A percentile compares a stretch with the other conserved stretches of the same genome.
phyloP scores from a whole-genome alignment of 1,140 invertebrate species.

The Caerostris extrusa region DNA sequence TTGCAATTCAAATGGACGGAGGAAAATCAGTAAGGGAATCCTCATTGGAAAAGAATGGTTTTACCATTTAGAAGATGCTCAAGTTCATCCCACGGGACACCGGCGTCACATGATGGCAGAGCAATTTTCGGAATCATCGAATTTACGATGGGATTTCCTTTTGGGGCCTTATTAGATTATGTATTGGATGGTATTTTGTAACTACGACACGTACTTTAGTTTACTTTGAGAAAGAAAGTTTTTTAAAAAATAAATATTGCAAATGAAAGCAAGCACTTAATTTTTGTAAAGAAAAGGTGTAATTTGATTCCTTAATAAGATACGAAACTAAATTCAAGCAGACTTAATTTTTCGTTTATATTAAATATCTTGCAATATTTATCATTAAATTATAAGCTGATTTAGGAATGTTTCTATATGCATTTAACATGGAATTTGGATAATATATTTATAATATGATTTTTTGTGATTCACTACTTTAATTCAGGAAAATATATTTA shows the following conservation, averaged over 20 bases:
- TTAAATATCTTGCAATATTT: too few species aligned
- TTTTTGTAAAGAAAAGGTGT: not conserved
- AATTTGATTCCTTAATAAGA: not conserved
- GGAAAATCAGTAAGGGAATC: not conserved
- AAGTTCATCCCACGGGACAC: not conserved
- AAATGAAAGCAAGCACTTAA: not conserved
- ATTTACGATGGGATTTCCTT: not conserved
- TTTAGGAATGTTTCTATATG: too few species aligned
- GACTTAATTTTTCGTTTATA: too few species aligned
- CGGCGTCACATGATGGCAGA: not conserved
- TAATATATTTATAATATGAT: too few species aligned
- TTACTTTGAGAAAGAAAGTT: not conserved
- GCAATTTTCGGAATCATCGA: not conserved
- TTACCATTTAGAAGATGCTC: not conserved
- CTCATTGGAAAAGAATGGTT: not conserved
- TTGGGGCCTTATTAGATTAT: not conserved
- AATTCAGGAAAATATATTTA: too few species aligned
- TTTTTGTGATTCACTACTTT: too few species aligned
- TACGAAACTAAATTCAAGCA: too few species aligned
- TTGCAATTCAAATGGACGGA: not conserved
- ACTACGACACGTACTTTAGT: not conserved
- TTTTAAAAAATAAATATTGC: not conserved
- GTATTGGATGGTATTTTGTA: not conserved
- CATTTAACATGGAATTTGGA: too few species aligned
- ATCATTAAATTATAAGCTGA: too few species aligned